Conservation (phyloP, 2,797 vertebrate species). For the Phataginus tetradactyla region DNA sequence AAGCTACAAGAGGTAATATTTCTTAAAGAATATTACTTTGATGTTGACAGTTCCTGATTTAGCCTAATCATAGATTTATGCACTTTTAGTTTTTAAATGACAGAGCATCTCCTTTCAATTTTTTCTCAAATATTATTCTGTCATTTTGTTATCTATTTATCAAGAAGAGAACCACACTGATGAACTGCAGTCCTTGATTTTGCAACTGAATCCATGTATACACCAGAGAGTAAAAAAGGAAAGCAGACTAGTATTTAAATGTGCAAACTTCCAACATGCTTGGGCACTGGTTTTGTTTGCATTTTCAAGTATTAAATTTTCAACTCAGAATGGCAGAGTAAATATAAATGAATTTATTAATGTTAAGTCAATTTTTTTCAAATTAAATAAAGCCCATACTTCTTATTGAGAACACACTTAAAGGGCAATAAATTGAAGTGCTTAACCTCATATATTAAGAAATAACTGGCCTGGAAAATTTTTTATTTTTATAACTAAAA, state of each 20-base stretch:
- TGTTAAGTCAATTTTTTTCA: slow-evolving; percentile 38
- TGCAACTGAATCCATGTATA: neutral
- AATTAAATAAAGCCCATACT: slow-evolving; percentile 21
- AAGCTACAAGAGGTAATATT: neutral
- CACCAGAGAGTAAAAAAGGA: neutral
- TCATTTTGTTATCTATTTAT: slow-evolving; percentile 10
- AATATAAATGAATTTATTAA: slow-evolving; percentile 48
- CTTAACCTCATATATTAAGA: neutral
- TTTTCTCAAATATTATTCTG: slow-evolving; percentile 23
- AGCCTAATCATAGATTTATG: slow-evolving; percentile 19
- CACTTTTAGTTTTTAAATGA: slow-evolving; percentile 18
- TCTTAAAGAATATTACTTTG: neutral
- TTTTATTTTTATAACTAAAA: neutral
- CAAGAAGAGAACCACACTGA: neutral
- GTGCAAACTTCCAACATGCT: neutral
- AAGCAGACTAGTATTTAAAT: slow-evolving; percentile 35
- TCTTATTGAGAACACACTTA: slow-evolving; percentile 18
- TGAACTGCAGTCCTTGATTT: slow-evolving; percentile 23
- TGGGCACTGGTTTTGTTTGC: neutral
- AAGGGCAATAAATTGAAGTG: neutral
- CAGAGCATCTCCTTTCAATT: neutral
- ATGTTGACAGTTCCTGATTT: slow-evolving; percentile 14
- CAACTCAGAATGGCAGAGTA: neutral
- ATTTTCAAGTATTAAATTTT: slow-evolving; percentile 46
- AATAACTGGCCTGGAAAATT: neutral